phyloP scores from a whole-genome alignment of 2,888 invertebrate species.

The Acrobeloides nanus region DNA sequence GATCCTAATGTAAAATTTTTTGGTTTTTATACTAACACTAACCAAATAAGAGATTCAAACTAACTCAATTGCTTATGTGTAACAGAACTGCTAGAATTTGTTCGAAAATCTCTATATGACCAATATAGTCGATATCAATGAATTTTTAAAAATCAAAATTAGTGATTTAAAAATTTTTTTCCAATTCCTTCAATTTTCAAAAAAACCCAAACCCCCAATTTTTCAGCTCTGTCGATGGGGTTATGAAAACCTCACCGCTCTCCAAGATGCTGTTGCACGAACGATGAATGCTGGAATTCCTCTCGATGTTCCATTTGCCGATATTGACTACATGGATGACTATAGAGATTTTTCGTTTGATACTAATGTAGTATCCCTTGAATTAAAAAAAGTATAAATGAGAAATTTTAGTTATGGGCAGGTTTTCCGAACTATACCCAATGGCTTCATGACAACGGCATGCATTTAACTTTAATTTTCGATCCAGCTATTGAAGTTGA shows the following conservation, averaged over 20 bases:
- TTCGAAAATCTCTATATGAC: no score
- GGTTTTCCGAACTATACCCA: slow-evolving; percentile 35
- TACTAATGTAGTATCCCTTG: not conserved
- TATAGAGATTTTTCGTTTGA: slow-evolving; percentile 8
- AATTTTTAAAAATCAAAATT: no score
- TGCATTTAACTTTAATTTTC: slow-evolving; percentile 44
- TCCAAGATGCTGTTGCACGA: slow-evolving; percentile 40
- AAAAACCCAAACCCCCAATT: no score
- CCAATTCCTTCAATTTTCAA: no score
- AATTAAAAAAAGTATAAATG: slow-evolving; percentile 3
- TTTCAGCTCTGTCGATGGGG: slow-evolving; percentile 34
- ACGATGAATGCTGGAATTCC: slow-evolving; percentile 54
- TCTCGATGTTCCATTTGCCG: slow-evolving; percentile 70
- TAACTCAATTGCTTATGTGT: no score
- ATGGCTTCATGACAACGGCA: slow-evolving; percentile 31
- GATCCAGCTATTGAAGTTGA: slow-evolving; percentile 51
- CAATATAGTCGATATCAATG: no score
- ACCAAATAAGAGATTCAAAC: no score
- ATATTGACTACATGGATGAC: slow-evolving; percentile 53
- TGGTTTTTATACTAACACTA: no score
- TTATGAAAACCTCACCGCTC: slow-evolving; percentile 28
- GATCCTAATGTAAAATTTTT: slow-evolving; percentile 11
- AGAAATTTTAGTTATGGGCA: slow-evolving; percentile 33
- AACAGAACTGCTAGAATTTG: no score
- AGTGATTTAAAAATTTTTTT: no score